These are phyloP conservation scores for Beris chalybata DNA, from an alignment of 2,888 invertebrate genomes.

Conservation along the genomic window DNA sequence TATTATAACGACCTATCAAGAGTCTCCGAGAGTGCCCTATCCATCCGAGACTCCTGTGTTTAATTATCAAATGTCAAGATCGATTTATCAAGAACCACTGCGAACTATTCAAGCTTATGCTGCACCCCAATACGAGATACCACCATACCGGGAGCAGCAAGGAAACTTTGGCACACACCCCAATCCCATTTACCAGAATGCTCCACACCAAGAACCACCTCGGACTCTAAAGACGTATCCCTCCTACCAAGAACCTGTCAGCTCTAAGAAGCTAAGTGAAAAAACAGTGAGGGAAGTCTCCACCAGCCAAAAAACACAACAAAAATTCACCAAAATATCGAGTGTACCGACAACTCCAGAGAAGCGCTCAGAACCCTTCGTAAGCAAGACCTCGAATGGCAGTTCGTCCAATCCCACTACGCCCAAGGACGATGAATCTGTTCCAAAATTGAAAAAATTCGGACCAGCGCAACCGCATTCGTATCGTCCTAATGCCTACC, in stretches of 20 bases:
- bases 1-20: too few relatives aligned
- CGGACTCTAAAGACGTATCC: background rate
- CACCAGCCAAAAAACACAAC: background rate
- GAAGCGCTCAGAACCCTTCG: slow-evolving; percentile 22
- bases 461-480: slow-evolving; percentile 54
- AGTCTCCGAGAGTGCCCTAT: too few relatives aligned
- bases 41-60: too few relatives aligned
- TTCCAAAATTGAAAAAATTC: slow-evolving; percentile 51
- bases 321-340: background rate
- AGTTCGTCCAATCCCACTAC: slow-evolving; percentile 22
- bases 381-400: background rate
- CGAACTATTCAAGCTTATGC: too few relatives aligned
- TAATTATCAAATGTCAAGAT: too few relatives aligned
- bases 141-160: too few relatives aligned
- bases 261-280: background rate
- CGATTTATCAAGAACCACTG: too few relatives aligned
- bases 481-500: slow-evolving; percentile 53
- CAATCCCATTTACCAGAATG: too few relatives aligned
- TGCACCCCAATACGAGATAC: too few relatives aligned
- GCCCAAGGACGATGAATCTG: slow-evolving; percentile 44
- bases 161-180: too few relatives aligned
- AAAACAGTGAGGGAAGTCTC: too few relatives aligned
- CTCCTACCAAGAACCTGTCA: background rate
- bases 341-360: slow-evolving; percentile 23
- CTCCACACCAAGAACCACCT: background rate